phyloP scores from a whole-genome alignment of 2,888 invertebrate species.

The Cheilosia grossa region DNA sequence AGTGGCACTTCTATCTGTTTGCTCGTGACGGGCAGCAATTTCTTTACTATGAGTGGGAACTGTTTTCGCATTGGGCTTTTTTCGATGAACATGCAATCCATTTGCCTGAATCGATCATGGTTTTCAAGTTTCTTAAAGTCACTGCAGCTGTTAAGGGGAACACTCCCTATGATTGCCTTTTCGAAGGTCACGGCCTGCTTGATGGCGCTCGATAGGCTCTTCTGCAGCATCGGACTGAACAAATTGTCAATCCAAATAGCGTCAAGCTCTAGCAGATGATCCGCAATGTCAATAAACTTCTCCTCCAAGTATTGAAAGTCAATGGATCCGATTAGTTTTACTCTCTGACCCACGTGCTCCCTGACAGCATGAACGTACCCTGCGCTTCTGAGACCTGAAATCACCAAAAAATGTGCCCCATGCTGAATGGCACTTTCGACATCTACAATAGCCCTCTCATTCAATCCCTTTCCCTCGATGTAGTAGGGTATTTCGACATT shows the following conservation, averaged over 20 bases:
- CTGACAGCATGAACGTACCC: conserved; percentile 77
- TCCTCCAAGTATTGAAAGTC: conserved; percentile 78
- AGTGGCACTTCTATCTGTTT: conserved; percentile 75
- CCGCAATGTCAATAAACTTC: conserved; percentile 79
- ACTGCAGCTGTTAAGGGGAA: conserved; percentile 80
- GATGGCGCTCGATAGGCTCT: conserved; percentile 77
- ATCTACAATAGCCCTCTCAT: conserved; percentile 77
- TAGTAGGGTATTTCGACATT: conserved; percentile 79
- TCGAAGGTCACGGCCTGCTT: conserved; percentile 77
- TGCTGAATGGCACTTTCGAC: conserved; percentile 76
- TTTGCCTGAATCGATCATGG: conserved; percentile 79
- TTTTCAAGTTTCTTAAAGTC: conserved; percentile 81
- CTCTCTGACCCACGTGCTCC: conserved; percentile 59
- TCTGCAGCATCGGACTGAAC: conserved; percentile 77
- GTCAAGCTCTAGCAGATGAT: conserved; percentile 79
- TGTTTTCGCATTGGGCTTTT: conserved; percentile 81
- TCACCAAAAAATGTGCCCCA: conserved; percentile 79
- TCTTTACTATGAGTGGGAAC: conserved; percentile 81
- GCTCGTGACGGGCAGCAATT: conserved; percentile 79
- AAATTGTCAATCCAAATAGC: conserved; percentile 81
- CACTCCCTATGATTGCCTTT: conserved; percentile 80
- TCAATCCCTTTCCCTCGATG: conserved; percentile 65
- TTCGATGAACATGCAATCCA: conserved; percentile 81
- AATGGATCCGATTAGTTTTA: conserved; percentile 79
- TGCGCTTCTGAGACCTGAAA: conserved; percentile 79